A percentile compares a stretch with the other conserved stretches of the same genome.
Conservation (phyloP, 2,113 vertebrate species). For the Agapornis roseicollis region DNA sequence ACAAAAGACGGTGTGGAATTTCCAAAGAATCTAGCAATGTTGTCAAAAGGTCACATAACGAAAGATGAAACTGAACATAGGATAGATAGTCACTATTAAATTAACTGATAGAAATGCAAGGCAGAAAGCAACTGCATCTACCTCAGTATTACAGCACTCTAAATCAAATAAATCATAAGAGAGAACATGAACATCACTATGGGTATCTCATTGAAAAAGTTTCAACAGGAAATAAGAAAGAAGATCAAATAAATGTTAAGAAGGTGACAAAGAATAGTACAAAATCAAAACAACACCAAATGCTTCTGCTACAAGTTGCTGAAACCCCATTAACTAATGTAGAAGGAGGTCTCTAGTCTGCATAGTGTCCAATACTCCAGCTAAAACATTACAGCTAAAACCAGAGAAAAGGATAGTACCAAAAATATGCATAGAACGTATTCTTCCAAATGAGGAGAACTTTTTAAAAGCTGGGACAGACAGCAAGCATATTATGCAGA, state of each 20-base stretch:
- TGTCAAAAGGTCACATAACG: neutral
- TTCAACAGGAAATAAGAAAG: conserved; percentile 13
- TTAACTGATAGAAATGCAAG: conserved; percentile 13
- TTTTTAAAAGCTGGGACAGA: neutral
- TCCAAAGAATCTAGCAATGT: neutral
- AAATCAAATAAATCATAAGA: neutral
- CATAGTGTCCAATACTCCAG: neutral
- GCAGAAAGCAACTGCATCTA: neutral
- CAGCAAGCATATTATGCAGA: neutral
- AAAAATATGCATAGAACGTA: neutral
- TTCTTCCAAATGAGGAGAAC: neutral
- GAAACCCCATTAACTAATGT: neutral
- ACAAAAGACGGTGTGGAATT: neutral
- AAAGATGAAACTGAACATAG: neutral
- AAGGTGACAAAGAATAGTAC: neutral
- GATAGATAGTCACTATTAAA: neutral
- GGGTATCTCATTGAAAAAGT: neutral
- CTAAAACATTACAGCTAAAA: neutral
- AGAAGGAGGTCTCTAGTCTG: neutral
- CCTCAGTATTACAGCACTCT: neutral
- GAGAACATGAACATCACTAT: neutral
- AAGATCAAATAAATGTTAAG: neutral
- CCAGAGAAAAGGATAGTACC: neutral
- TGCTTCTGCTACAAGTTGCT: neutral
- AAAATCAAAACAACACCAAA: neutral